A percentile compares a stretch with the other conserved stretches of the same genome.
Evolutionary conservation across 2,797 vertebrate genomes (phyloP).

Genomic region (Lutjanus campechanus): DNA sequence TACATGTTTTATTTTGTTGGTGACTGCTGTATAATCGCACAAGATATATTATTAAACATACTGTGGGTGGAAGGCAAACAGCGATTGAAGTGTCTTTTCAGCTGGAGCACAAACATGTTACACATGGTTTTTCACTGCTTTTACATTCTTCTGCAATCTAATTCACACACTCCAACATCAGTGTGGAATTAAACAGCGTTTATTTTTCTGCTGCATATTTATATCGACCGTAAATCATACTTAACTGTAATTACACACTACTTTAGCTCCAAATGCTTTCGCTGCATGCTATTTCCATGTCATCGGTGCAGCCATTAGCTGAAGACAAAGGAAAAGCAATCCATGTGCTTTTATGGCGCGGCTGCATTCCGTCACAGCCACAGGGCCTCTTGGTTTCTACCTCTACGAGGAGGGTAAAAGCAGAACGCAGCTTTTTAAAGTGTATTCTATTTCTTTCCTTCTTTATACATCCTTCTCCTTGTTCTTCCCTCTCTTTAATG

Average conservation of each 20-base stretch:
- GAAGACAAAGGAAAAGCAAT: slow-evolving; percentile 68
- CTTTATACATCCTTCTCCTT: slow-evolving; percentile 49
- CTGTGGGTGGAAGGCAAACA: slow-evolving; percentile 54
- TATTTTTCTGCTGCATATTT: slow-evolving; percentile 52
- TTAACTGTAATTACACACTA: slow-evolving; percentile 63
- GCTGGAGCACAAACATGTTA: slow-evolving; percentile 30
- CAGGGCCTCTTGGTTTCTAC: slow-evolving; percentile 50
- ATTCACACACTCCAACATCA: slow-evolving; percentile 32
- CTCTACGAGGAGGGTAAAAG: slow-evolving; percentile 50
- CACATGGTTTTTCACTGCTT: slow-evolving; percentile 32
- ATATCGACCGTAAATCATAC: slow-evolving; percentile 52
- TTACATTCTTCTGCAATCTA: slow-evolving; percentile 25
- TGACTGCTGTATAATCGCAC: too few species aligned
- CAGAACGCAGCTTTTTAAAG: slow-evolving; percentile 44
- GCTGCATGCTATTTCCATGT: slow-evolving; percentile 53
- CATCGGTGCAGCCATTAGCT: slow-evolving; percentile 48
- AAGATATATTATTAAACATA: not conserved
- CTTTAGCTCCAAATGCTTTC: slow-evolving; percentile 47
- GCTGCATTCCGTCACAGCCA: slow-evolving; percentile 47
- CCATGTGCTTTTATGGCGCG: slow-evolving; percentile 36
- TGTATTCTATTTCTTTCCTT: slow-evolving; percentile 51
- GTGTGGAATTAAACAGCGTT: slow-evolving; percentile 33
- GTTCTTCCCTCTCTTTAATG: slow-evolving; percentile 57
- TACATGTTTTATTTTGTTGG: too few species aligned
- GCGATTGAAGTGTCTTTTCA: slow-evolving; percentile 28